A percentile compares a stretch with the other conserved stretches of the same genome.
phyloP scores from a whole-genome alignment of 1,140 invertebrate genomes.

The Arion vulgaris region DNA sequence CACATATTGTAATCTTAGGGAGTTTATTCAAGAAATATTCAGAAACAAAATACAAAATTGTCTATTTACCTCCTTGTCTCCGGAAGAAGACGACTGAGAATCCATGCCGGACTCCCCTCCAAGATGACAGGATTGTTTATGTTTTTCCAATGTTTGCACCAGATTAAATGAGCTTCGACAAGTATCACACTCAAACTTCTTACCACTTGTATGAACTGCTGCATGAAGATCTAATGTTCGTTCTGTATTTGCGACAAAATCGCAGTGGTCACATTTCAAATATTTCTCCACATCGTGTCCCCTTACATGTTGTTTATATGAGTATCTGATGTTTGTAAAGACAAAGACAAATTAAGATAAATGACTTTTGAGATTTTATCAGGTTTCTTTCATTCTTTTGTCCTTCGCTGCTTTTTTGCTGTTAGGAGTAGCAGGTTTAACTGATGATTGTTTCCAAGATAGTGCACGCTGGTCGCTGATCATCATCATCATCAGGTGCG shows the following conservation, averaged over 20 bases:
- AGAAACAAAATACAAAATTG: no score
- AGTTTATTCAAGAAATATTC: no score
- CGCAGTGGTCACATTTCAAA: constrained; percentile 93
- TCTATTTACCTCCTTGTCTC: constrained; percentile 25
- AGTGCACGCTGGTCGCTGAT: no score
- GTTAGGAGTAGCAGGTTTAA: no score
- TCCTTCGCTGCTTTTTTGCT: no score
- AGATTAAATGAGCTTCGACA: constrained; percentile 82
- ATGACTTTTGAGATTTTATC: no score
- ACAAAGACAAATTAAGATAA: background rate
- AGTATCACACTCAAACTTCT: constrained; percentile 71
- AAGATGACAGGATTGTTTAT: constrained; percentile 75
- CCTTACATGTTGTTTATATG: constrained; percentile 80
- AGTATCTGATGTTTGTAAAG: constrained; percentile 71
- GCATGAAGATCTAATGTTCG: constrained; percentile 96
- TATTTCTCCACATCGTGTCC: constrained; percentile 98
- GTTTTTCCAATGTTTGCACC: constrained; percentile 91
- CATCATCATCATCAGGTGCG: no score
- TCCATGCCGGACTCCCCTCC: background rate
- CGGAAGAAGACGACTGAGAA: background rate
- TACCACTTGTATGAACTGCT: constrained; percentile 82
- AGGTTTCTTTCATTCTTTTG: no score
- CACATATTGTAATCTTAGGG: no score
- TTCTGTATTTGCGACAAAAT: constrained; percentile 92
- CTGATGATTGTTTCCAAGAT: no score